Evolutionary conservation across 2,888 invertebrate species (phyloP).

Genomic region (Meghimatium bilineatum): DNA sequence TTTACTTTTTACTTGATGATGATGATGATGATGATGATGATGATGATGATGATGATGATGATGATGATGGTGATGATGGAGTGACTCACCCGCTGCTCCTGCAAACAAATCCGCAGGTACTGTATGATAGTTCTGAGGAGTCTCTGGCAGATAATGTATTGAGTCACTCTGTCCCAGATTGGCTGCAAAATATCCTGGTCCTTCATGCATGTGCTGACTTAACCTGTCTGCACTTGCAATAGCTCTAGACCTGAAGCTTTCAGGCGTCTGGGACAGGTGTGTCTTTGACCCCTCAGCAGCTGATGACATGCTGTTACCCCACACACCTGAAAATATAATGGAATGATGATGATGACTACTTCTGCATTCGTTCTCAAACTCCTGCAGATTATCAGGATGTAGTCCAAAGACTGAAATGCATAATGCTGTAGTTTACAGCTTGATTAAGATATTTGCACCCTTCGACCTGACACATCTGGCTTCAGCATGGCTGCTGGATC

Average conservation of each 20-base stretch:
- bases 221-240: conserved; percentile 46
- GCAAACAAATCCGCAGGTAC: not conserved
- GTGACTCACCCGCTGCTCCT: conserved; percentile 10
- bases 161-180: not conserved
- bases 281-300: conserved; percentile 42
- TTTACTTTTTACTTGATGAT: too few relatives aligned
- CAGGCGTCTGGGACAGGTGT: conserved; percentile 37
- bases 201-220: conserved; percentile 36
- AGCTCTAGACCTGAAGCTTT: not conserved
- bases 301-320: conserved; percentile 48
- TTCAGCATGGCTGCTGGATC: too few relatives aligned
- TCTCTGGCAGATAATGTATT: not conserved
- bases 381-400: too few relatives aligned
- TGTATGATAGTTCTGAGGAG: not conserved
- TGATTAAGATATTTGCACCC: too few relatives aligned
- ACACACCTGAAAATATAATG: conserved; percentile 36
- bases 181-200: conserved; percentile 29
- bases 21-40: too few relatives aligned
- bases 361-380: too few relatives aligned
- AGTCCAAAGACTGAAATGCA: too few relatives aligned
- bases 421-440: too few relatives aligned
- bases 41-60: too few relatives aligned
- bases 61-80: too few relatives aligned
- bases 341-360: too few relatives aligned
- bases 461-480: too few relatives aligned